Percentiles rank a stretch among this genome's conserved stretches.
Evolutionary conservation across 2,888 invertebrate species (phyloP).

Genomic region (Pammene aurita): DNA sequence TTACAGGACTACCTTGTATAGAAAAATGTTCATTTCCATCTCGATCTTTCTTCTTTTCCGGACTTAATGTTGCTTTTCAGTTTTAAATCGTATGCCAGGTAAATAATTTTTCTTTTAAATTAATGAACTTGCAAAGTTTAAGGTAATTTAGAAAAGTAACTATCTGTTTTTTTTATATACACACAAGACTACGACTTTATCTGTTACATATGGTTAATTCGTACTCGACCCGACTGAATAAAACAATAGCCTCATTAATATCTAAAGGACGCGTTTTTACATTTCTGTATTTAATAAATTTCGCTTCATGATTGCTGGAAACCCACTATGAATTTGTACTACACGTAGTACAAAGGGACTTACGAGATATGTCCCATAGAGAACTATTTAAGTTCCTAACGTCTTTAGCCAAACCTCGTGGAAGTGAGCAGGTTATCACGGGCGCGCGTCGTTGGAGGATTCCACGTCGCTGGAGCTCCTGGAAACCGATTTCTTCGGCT

Average conservation of each 20-base stretch:
- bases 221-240: neutral
- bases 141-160: neutral
- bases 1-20: neutral
- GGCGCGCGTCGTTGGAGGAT: constrained; percentile 77
- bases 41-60: neutral
- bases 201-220: neutral
- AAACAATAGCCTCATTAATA: no score
- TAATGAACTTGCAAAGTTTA: neutral
- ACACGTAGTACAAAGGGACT: neutral
- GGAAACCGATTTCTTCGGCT: constrained; percentile 86
- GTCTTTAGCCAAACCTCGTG: constrained; percentile 4
- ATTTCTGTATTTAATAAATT: neutral
- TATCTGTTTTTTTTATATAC: neutral
- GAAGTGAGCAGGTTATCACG: constrained; percentile 61
- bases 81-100: neutral
- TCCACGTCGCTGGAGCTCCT: constrained; percentile 79
- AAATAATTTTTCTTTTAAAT: neutral
- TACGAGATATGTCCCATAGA: neutral
- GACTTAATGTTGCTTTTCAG: neutral
- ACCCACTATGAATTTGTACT: neutral
- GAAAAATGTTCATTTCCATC: neutral
- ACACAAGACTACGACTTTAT: no score
- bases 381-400: neutral
- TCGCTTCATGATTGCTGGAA: neutral
- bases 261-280: no score